Evolutionary conservation across 2,888 invertebrate species (phyloP).

Genomic region (Eupithecia vulgata): DNA sequence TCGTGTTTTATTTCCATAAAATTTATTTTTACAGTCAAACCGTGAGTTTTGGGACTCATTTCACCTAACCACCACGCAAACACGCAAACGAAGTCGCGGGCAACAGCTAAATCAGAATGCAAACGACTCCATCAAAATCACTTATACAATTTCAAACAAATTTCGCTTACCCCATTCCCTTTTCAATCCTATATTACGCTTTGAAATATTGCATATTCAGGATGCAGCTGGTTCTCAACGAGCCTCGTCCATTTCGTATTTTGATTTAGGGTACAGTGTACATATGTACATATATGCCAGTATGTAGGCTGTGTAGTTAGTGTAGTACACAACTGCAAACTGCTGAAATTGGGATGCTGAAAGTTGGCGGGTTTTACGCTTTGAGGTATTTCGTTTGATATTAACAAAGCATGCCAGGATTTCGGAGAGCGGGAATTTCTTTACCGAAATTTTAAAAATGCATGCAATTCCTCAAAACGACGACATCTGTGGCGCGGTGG

Average conservation of each 20-base stretch:
- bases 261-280: constrained; percentile 7
- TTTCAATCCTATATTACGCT: constrained; percentile 38
- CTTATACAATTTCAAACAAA: background rate
- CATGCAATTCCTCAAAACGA: background rate
- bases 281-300: background rate
- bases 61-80: no score
- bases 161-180: constrained; percentile 20
- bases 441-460: background rate
- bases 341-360: background rate
- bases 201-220: constrained; percentile 51
- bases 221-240: constrained; percentile 38
- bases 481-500: no score
- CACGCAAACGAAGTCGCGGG: no score
- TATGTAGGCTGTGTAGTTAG: background rate
- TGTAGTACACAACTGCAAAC: background rate
- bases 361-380: constrained; percentile 1
- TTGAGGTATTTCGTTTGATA: background rate
- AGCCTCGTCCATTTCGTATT: constrained; percentile 21
- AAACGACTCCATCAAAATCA: background rate
- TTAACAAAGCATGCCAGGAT: background rate
- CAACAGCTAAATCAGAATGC: background rate
- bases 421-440: background rate
- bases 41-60: no score
- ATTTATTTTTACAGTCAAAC: no score
- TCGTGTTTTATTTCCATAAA: no score